phyloP scores from a whole-genome alignment of 2,797 vertebrate genomes.

The Limnodromus scolopaceus region DNA sequence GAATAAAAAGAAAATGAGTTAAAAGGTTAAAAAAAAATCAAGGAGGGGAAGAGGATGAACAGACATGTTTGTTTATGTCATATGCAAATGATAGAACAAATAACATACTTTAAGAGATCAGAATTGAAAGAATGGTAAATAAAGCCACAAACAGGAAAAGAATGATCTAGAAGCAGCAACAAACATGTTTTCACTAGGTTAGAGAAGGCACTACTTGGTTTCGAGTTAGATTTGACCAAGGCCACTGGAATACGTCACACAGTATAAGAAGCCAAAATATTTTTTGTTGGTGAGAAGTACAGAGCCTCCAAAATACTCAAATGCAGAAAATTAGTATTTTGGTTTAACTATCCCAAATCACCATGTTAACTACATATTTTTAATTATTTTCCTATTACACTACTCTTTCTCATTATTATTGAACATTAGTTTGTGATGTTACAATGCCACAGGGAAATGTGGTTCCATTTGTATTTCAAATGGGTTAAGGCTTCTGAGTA shows the following conservation, averaged over 20 bases:
- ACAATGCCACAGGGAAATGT: background rate
- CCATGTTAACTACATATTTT: background rate
- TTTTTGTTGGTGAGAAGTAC: background rate
- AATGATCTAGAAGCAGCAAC: background rate
- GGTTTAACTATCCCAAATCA: background rate
- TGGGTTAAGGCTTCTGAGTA: background rate
- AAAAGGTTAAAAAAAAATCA: background rate
- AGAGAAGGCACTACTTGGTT: background rate
- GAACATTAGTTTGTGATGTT: background rate
- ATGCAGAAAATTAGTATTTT: background rate
- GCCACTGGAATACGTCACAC: background rate
- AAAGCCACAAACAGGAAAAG: background rate
- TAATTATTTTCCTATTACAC: background rate
- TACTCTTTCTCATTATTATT: background rate
- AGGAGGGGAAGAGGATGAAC: accelerated
- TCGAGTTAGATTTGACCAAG: background rate
- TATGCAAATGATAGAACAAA: background rate
- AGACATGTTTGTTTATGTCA: background rate
- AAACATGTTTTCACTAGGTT: background rate
- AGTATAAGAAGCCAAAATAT: background rate
- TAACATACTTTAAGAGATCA: background rate
- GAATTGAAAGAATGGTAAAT: background rate
- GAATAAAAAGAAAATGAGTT: background rate
- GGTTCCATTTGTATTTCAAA: background rate
- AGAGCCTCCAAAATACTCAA: background rate